phyloP scores from a whole-genome alignment of 2,888 invertebrate species.

The Ptilodon capucinus region DNA sequence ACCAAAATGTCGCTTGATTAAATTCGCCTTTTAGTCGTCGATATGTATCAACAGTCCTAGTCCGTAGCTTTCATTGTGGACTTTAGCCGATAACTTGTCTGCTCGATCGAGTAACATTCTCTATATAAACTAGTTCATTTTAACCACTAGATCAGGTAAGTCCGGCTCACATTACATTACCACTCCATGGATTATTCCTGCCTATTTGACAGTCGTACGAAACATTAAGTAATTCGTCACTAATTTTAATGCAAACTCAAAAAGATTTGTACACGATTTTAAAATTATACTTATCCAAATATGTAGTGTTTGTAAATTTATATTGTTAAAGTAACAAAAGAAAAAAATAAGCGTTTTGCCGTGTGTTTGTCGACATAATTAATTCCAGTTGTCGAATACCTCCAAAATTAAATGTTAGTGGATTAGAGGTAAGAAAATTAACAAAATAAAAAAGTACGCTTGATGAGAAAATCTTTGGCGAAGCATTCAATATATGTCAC shows the following conservation, averaged over 20 bases:
- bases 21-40: no score
- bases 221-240: background rate
- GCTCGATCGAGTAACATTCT: no score
- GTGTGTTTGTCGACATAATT: conserved; percentile 19
- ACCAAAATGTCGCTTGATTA: no score
- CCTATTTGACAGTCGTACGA: no score
- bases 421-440: conserved; percentile 10
- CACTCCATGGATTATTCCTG: no score
- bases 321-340: no score
- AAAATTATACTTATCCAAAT: conserved; percentile 3
- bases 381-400: conserved; percentile 16
- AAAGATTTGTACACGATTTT: conserved; percentile 12
- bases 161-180: no score
- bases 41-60: no score
- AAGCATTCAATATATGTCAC: background rate
- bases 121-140: no score
- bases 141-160: no score
- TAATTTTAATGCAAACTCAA: background rate
- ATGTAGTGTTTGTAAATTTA: conserved; percentile 16
- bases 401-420: conserved; percentile 19
- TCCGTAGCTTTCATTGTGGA: no score
- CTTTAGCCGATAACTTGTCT: no score
- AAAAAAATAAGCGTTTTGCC: conserved; percentile 14
- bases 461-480: background rate
- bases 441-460: background rate